Evolutionary conservation across 2,113 vertebrate genomes (phyloP), one percentile per base, ranked within the genome.

Genomic region (Hiodon tergisus): DNA sequence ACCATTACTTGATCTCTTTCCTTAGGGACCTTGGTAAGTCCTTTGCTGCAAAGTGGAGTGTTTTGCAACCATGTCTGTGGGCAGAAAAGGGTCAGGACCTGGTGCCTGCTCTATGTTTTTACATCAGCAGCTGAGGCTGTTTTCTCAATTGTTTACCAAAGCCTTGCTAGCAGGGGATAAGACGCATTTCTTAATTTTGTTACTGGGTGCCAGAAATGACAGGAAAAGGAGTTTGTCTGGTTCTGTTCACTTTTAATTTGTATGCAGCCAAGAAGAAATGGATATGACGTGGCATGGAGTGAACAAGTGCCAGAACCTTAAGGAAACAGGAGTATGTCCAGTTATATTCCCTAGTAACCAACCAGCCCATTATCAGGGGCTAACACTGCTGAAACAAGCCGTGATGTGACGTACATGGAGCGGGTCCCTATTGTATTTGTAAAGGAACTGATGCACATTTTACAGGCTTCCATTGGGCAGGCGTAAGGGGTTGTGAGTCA

Each of bases 71-170:
- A 3, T 70, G 31, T 67, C 66, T 48, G 53, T 11, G 68, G 60
- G 6, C 67, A 71, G 52, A 9, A 67, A 74, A 72, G 75, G 53
- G 63, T 51, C 50, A 75, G 71, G 47, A 54, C 62, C 51, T 67
- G 55, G 9, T 4, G 50, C 51, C 47, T 71, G 46, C 69, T 71
- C 51, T 74, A 71, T 85, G 79, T 85, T 85, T 80, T 78, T 80
- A 74, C 77, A 79, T 79, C 78, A 75, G 47, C 10, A 46, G 60
- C 73, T 74, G 52, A 74, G 48, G 61, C 70, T 79, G 14, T 74
- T 59, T 68, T 57, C 50, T 59, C 63, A 73, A 62, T 65, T 80
- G 75, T 85, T 82, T 78, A 78, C 65, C 51, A 76, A 73, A 67
- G 68, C 57, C 47, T 17, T 51, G 14, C 46, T 4, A n/a, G 51